Evolutionary conservation across 2,797 vertebrate species (phyloP), one percentile per base, ranked within the genome.

Genomic region (Florisuga fusca): DNA sequence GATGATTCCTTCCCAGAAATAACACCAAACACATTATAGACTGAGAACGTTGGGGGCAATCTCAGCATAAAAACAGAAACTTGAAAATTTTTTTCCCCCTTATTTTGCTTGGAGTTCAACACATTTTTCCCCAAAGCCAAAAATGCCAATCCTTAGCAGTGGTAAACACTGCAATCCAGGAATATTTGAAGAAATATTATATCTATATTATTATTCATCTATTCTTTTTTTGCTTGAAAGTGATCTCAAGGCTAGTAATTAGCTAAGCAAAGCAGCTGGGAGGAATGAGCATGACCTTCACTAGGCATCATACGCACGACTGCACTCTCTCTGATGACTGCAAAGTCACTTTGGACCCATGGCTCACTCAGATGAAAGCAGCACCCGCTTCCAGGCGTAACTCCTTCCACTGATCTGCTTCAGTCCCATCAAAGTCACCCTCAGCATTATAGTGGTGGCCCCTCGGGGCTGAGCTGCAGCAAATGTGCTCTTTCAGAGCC

Each of bases 251-350:
- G 55, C 85, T 64, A 27, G 69, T 68, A 81, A 95, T 93, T 88
- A 92, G 53, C 87, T 91, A 79, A 93, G 85, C 80, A 94, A 90
- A 91, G 91, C 83, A 96, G 83, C 53, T n/a, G 45, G 50, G 31
- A 93, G 71, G 83, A 71, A 62, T 1, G 3, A 76, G 73, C 59
- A 18, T 0, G 41, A 75, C 66, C 79, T 92, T 85, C 55, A 20
- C 59, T 79, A 69, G 63, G 53, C 79, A 58, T 25, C 67, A 50
- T 12, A n/a, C 4, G 53, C 82, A 54, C 5, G 1, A 46, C 67
- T 50, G 33, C 4, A 3, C 57, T 53, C 51, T 72, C 75, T 79
- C 33, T 84, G 43, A 41, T 67, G 77, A n/a, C 84, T 62, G 41
- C 54, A 50, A 82, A 87, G 72, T 87, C 61, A 6, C 67, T 91